phyloP scores from a whole-genome alignment of 2,797 vertebrate genomes.

The Lemur catta region DNA sequence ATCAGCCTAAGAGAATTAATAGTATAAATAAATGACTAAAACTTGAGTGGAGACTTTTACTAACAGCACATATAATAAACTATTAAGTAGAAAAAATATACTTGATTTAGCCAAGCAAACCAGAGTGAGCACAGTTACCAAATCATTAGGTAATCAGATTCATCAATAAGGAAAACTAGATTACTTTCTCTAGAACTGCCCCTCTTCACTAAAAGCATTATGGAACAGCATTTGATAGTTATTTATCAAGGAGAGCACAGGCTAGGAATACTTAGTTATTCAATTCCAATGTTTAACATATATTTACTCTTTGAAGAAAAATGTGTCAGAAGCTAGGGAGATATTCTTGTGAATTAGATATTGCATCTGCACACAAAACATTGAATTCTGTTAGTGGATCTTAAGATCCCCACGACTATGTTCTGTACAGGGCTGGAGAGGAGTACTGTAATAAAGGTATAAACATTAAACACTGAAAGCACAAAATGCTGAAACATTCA shows the following conservation, averaged over 20 bases:
- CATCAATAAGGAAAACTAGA: not conserved
- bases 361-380: not conserved
- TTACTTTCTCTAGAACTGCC: not conserved
- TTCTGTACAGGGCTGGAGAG: not conserved
- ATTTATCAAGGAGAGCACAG: not conserved
- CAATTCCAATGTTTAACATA: not conserved
- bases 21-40: not conserved
- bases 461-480: not conserved
- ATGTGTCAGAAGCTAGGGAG: not conserved
- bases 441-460: not conserved
- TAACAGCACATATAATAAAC: not conserved
- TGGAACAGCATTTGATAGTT: not conserved
- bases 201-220: not conserved
- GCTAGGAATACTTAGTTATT: not conserved
- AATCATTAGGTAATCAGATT: not conserved
- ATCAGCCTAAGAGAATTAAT: not conserved
- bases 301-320: not conserved
- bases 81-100: not conserved
- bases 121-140: not conserved
- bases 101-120: not conserved
- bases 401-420: not conserved
- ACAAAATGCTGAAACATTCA: not conserved
- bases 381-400: not conserved
- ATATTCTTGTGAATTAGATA: not conserved
- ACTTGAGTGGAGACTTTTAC: not conserved